phyloP scores from a whole-genome alignment of 2,113 vertebrate species.

The Tichodroma muraria region DNA sequence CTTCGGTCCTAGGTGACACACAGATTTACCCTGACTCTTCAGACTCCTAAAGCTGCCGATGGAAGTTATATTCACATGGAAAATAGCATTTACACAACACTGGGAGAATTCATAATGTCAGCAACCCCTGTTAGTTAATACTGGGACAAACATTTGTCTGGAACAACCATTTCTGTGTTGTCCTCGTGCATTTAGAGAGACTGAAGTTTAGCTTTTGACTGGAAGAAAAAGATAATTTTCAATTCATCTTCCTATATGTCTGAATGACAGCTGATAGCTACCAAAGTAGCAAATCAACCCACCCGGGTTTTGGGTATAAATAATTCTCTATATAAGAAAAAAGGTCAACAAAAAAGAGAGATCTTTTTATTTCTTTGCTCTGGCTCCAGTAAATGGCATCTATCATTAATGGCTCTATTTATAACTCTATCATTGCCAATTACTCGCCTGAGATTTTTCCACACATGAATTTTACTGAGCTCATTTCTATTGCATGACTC shows the following conservation, averaged over 20 bases:
- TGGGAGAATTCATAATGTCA: not conserved
- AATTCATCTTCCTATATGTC: not conserved
- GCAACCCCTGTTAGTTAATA: not conserved
- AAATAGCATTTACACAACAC: not conserved
- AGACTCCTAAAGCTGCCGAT: not conserved
- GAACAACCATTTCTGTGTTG: not conserved
- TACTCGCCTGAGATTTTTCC: not conserved
- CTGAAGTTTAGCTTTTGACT: not conserved
- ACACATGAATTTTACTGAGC: not conserved
- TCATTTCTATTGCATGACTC: not conserved
- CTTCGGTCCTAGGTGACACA: not conserved
- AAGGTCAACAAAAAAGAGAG: not conserved
- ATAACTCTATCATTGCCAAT: not conserved
- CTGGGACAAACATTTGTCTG: not conserved
- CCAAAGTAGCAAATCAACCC: not conserved
- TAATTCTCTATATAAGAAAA: not conserved
- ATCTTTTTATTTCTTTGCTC: not conserved
- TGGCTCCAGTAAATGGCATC: not conserved
- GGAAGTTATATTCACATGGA: not conserved
- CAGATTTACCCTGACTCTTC: not conserved
- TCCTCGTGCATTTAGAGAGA: not conserved
- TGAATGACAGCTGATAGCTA: not conserved
- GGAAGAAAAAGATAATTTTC: not conserved
- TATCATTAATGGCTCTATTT: conserved; percentile 20
- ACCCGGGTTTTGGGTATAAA: not conserved